These are phyloP conservation scores for Illadopsis cleaveri DNA, from an alignment of 2,113 vertebrate species.

Conservation along the genomic window DNA sequence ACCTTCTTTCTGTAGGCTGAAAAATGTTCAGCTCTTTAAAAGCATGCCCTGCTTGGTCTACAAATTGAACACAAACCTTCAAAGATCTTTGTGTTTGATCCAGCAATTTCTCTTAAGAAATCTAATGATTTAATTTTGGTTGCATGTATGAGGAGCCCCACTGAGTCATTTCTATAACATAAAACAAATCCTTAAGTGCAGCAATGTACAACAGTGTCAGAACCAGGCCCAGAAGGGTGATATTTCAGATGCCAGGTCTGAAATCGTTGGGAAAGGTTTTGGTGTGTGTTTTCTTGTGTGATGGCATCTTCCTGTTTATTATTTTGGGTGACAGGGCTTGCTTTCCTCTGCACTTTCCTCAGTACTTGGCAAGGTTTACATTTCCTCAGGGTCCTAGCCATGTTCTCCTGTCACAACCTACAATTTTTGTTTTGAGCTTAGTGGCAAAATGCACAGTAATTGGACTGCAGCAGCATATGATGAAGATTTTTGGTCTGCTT, in stretches of 20 bases:
- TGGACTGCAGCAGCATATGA: neutral
- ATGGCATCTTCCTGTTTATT: neutral
- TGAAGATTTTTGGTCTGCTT: constrained; percentile 1
- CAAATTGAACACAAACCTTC: neutral
- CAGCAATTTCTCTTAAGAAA: neutral
- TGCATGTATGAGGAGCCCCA: neutral
- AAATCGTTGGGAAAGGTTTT: neutral
- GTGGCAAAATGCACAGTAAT: constrained; percentile 4
- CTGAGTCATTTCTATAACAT: neutral
- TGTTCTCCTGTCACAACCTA: constrained; percentile 1
- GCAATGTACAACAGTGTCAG: neutral
- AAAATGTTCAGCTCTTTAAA: neutral
- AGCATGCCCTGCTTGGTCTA: neutral
- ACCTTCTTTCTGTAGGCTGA: neutral
- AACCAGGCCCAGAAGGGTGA: neutral
- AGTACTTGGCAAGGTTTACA: neutral
- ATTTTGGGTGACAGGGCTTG: neutral
- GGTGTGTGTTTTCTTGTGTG: neutral
- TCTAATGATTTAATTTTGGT: neutral
- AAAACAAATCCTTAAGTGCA: neutral
- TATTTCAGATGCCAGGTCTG: neutral
- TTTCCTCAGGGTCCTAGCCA: neutral
- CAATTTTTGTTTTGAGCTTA: constrained; percentile 2
- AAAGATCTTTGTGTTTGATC: neutral
- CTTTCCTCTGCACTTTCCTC: neutral